Conservation (phyloP, 2,888 invertebrate genomes). For the Lycia hirtaria region DNA sequence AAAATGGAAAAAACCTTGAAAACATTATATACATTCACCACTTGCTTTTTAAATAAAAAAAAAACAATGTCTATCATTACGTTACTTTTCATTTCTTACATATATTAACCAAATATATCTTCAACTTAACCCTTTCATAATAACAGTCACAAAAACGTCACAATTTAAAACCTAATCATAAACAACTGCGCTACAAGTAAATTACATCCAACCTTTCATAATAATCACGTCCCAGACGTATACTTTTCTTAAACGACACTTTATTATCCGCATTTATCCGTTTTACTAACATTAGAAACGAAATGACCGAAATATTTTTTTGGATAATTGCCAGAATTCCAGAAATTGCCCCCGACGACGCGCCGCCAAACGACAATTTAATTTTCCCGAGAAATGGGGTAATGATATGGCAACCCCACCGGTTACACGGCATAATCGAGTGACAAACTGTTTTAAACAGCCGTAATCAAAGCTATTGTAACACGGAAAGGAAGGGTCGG, state of each 20-base stretch:
- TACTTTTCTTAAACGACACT: slow-evolving; percentile 84
- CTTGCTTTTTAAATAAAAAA: neutral
- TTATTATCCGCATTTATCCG: slow-evolving; percentile 79
- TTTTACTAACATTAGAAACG: slow-evolving; percentile 78
- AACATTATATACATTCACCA: too few relatives aligned
- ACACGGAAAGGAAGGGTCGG: slow-evolving; percentile 50
- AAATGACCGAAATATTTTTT: slow-evolving; percentile 50
- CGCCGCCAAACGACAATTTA: slow-evolving; percentile 74
- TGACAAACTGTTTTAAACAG: slow-evolving; percentile 80
- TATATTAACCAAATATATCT: neutral
- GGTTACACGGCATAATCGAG: slow-evolving; percentile 77
- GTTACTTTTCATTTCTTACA: neutral
- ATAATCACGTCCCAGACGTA: slow-evolving; percentile 66
- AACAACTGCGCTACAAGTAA: slow-evolving; percentile 46
- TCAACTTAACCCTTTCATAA: slow-evolving; percentile 25
- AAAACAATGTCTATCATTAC: neutral
- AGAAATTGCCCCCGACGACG: slow-evolving; percentile 73
- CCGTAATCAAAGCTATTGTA: slow-evolving; percentile 61
- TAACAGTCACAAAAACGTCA: slow-evolving; percentile 37
- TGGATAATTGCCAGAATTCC: slow-evolving; percentile 64
- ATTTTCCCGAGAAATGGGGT: slow-evolving; percentile 71
- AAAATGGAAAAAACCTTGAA: too few relatives aligned
- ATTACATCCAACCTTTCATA: slow-evolving; percentile 61
- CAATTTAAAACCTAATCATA: slow-evolving; percentile 38
- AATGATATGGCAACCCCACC: slow-evolving; percentile 74